phyloP scores from a whole-genome alignment of 2,797 vertebrate species.

The Phataginus tricuspis region DNA sequence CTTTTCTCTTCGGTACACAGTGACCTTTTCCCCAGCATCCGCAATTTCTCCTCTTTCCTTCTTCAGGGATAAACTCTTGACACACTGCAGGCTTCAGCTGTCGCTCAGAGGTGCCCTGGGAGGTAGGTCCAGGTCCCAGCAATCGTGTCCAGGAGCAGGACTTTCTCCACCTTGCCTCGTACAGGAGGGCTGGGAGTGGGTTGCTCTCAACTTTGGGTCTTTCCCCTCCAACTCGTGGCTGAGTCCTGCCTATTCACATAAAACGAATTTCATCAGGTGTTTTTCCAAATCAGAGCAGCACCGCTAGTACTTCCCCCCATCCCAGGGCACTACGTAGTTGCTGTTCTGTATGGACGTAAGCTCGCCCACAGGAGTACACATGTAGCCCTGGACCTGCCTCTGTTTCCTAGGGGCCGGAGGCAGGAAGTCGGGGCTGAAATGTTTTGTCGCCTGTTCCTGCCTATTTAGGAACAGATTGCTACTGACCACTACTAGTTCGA shows the following conservation, averaged over 20 bases:
- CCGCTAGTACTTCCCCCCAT: background rate
- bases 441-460: background rate
- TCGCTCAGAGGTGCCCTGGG: background rate
- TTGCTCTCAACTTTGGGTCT: background rate
- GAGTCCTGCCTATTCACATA: background rate
- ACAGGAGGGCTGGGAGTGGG: background rate
- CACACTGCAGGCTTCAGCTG: background rate
- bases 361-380: rapidly evolving
- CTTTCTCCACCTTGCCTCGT: background rate
- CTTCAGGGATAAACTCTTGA: background rate
- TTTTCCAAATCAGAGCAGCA: background rate
- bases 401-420: background rate
- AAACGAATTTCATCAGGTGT: background rate
- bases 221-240: background rate
- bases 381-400: background rate
- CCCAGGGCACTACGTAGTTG: background rate
- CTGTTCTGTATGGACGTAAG: background rate
- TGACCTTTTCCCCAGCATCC: background rate
- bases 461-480: background rate
- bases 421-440: background rate
- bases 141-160: background rate
- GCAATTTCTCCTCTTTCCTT: background rate
- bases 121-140: background rate
- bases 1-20: background rate
- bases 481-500: background rate